Percentiles rank a stretch among this genome's conserved stretches.
These are phyloP conservation scores for Pseudopodoces humilis DNA, from an alignment of 2,113 vertebrate genomes.

Conservation along the genomic window DNA sequence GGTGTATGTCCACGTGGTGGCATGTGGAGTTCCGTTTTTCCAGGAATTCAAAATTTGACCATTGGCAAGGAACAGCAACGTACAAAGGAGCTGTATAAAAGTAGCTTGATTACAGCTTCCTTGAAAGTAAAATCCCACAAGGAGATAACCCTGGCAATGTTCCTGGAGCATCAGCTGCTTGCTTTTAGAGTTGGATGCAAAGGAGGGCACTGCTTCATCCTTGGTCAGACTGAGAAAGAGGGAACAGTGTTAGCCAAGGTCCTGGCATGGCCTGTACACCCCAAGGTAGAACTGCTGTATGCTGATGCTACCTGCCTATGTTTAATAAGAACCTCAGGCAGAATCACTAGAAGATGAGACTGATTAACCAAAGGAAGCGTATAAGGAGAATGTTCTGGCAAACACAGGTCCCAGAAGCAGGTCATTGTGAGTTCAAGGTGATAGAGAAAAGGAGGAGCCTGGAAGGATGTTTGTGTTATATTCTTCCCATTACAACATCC, in stretches of 20 bases:
- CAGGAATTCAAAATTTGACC: neutral
- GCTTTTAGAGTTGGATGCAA: neutral
- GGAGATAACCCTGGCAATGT: neutral
- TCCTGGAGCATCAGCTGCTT: neutral
- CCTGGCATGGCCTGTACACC: neutral
- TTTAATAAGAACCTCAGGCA: neutral
- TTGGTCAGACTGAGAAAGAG: neutral
- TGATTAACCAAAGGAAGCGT: neutral
- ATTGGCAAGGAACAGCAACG: neutral
- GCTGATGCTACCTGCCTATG: neutral
- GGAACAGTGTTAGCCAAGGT: neutral
- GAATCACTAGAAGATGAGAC: neutral
- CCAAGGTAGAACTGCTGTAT: neutral
- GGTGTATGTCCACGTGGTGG: neutral
- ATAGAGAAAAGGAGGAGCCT: neutral
- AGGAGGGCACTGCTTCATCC: neutral
- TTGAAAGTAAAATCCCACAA: neutral
- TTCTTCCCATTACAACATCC: neutral
- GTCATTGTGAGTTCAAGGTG: neutral
- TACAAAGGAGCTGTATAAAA: neutral
- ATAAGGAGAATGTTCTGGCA: neutral
- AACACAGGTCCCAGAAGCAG: neutral
- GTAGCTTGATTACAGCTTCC: neutral
- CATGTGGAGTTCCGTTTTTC: neutral
- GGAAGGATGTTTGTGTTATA: rapidly evolving